Percentiles rank a stretch among this genome's conserved stretches.
phyloP scores from a whole-genome alignment of 30 jellyfish, hydroid and myxozoan genomes.

The Sanderia malayensis region DNA sequence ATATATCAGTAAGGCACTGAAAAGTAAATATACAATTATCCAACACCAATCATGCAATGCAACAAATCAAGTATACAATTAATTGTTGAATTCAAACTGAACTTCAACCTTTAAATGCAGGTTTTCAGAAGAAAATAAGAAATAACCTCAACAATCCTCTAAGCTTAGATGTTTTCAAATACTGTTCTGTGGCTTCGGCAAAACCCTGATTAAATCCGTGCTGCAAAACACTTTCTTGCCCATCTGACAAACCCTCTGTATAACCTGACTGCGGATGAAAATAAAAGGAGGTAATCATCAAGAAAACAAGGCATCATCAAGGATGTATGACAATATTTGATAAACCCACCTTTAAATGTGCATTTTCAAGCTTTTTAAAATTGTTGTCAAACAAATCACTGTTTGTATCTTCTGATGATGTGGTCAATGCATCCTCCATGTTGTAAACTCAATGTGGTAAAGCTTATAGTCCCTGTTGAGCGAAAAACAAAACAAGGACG shows the following conservation, averaged over 20 bases:
- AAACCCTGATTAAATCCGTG: constrained; percentile 51
- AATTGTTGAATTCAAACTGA: no score
- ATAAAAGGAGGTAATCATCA: not conserved
- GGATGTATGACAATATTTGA: not conserved
- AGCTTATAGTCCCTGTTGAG: no score
- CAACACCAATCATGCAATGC: no score
- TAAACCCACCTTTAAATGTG: constrained; percentile 11
- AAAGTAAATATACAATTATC: not conserved
- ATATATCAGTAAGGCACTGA: constrained; percentile 3
- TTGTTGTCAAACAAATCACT: not conserved
- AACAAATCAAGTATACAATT: no score
- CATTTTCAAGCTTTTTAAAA: constrained; percentile 3
- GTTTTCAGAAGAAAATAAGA: not conserved
- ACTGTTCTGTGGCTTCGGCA: constrained; percentile 7
- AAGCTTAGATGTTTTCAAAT: constrained; percentile 7
- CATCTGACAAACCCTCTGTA: constrained; percentile 62
- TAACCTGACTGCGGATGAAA: constrained; percentile 45
- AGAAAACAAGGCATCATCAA: no score
- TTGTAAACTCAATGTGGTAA: no score
- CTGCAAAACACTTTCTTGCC: constrained; percentile 62
- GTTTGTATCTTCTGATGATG: not conserved
- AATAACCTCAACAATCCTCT: constrained; percentile 7
- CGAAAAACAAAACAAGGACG: no score
- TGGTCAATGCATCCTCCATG: constrained; percentile 10
- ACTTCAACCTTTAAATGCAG: no score